Percentiles rank a stretch among this genome's conserved stretches.
Evolutionary conservation across 2,888 invertebrate genomes (phyloP).

Genomic region (Agrotis puta): DNA sequence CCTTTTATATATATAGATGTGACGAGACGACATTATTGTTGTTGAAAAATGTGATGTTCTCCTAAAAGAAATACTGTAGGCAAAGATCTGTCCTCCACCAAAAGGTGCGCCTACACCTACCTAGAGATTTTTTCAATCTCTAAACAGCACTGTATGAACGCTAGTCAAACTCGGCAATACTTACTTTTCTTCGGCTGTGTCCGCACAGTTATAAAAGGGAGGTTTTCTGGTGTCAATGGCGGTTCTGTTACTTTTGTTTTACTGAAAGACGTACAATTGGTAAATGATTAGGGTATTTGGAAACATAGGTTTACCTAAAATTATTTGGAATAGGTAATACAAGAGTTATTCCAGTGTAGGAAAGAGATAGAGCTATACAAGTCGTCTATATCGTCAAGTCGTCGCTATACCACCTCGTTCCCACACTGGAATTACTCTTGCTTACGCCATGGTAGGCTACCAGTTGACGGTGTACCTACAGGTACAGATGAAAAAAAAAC

Average conservation of each 20-base stretch:
- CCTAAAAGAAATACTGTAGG: too few species aligned
- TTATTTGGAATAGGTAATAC: too few species aligned
- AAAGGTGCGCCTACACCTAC: too few species aligned
- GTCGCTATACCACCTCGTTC: too few species aligned
- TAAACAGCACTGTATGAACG: background rate
- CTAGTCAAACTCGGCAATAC: constrained; percentile 54
- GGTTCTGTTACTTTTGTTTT: constrained; percentile 80
- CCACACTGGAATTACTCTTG: too few species aligned
- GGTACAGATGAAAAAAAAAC: background rate
- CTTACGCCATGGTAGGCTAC: too few species aligned
- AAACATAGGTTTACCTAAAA: background rate
- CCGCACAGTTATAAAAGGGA: constrained; percentile 80
- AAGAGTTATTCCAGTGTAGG: too few species aligned
- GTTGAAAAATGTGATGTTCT: background rate
- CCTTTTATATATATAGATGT: too few species aligned
- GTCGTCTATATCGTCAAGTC: too few species aligned
- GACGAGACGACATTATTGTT: background rate
- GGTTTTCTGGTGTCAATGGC: constrained; percentile 68
- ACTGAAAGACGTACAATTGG: constrained; percentile 62
- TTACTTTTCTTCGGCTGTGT: constrained; percentile 87
- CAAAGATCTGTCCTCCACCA: too few species aligned
- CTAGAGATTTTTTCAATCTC: background rate
- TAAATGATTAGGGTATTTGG: background rate
- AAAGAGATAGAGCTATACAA: too few species aligned
- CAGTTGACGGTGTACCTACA: background rate